Conservation (phyloP, 2,888 invertebrate genomes). For the Heliconius cydno region DNA sequence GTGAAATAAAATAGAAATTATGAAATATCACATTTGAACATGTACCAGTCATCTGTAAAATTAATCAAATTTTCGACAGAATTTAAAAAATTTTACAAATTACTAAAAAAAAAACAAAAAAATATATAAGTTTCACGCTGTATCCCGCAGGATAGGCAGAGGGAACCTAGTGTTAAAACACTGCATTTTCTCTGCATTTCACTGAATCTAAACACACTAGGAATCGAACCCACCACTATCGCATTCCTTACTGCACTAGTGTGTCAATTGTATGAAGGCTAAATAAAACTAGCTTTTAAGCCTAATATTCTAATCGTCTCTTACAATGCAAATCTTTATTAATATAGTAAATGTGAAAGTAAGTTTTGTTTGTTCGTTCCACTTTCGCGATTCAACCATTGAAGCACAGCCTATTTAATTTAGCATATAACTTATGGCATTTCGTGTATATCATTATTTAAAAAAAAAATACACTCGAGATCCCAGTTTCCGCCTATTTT, state of each 20-base stretch:
- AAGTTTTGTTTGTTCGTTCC: slow-evolving; percentile 23
- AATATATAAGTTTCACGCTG: no score
- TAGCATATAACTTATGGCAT: slow-evolving; percentile 10
- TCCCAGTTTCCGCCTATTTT: no score
- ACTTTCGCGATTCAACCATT: slow-evolving; percentile 20
- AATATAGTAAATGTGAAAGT: slow-evolving; percentile 26
- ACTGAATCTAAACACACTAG: not conserved
- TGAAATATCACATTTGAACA: not conserved
- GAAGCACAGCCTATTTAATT: slow-evolving; percentile 17
- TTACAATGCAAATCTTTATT: not conserved
- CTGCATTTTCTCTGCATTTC: no score
- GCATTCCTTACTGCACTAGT: not conserved
- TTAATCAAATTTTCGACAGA: no score
- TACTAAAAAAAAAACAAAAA: not conserved
- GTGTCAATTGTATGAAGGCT: not conserved
- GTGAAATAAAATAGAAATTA: not conserved
- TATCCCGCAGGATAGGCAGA: no score
- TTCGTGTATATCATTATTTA: not conserved
- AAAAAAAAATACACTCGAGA: no score
- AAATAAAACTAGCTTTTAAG: not conserved
- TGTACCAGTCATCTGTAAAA: no score
- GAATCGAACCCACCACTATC: not conserved
- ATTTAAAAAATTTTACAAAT: not conserved
- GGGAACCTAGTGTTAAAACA: no score
- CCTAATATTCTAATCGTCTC: not conserved